These are phyloP conservation scores for Apotomis turbidana DNA, from an alignment of 2,888 invertebrate species.

Conservation along the genomic window DNA sequence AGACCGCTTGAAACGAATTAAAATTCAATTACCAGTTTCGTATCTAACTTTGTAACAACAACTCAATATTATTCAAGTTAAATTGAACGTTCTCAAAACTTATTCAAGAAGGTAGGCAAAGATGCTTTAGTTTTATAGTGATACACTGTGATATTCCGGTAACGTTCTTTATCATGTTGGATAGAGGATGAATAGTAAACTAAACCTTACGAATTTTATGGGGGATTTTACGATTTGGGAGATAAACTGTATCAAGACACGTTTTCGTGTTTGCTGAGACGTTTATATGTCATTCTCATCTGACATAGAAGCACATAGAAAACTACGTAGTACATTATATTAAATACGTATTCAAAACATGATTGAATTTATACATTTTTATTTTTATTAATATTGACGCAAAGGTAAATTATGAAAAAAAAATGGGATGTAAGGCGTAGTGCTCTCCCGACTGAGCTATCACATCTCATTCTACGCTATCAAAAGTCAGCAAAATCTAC, in stretches of 20 bases:
- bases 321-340: too few species aligned
- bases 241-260: slow-evolving; percentile 11
- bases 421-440: too few species aligned
- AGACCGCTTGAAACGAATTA: slow-evolving; percentile 20
- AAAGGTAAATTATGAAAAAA: too few species aligned
- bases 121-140: slow-evolving; percentile 13
- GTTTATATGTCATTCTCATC: neutral
- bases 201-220: slow-evolving; percentile 20
- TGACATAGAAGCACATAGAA: too few species aligned
- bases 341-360: too few species aligned
- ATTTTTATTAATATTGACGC: too few species aligned
- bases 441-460: too few species aligned
- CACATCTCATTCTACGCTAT: too few species aligned
- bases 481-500: too few species aligned
- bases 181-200: slow-evolving; percentile 21
- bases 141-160: neutral
- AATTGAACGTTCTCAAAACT: neutral
- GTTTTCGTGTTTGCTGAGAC: neutral
- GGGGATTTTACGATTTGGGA: slow-evolving; percentile 21
- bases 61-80: slow-evolving; percentile 6
- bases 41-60: slow-evolving; percentile 7
- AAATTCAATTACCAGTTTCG: slow-evolving; percentile 18
- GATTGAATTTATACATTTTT: too few species aligned
- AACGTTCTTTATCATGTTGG: slow-evolving; percentile 16
- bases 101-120: neutral